Evolutionary conservation across 2,113 vertebrate genomes (phyloP).

Genomic region (Pteropus alecto): DNA sequence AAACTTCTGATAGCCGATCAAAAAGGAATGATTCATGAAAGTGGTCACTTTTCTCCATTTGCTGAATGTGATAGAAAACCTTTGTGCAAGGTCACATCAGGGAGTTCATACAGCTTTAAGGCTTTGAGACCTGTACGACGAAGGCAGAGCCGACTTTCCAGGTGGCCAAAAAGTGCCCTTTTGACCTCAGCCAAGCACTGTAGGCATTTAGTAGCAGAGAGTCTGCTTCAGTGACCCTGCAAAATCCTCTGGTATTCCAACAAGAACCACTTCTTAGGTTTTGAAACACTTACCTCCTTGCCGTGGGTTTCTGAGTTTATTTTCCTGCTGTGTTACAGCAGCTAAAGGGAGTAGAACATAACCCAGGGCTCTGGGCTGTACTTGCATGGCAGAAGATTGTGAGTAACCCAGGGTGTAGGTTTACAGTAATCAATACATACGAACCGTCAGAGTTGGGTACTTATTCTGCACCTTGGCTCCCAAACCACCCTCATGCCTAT

Average conservation of each 20-base stretch:
- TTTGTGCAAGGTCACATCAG: constrained; percentile 1
- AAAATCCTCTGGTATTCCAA: constrained; percentile 47
- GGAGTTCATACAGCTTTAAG: constrained; percentile 35
- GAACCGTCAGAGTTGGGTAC: not conserved
- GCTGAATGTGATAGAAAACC: not conserved
- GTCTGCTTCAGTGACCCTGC: constrained; percentile 63
- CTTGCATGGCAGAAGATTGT: not conserved
- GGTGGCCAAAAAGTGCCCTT: constrained; percentile 34
- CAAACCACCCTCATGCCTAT: not conserved
- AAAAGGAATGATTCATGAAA: not conserved
- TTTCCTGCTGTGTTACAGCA: not conserved
- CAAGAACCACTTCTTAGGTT: constrained; percentile 59
- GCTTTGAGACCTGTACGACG: not conserved
- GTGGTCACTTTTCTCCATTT: not conserved
- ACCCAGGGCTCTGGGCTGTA: not conserved
- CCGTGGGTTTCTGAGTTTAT: constrained; percentile 1
- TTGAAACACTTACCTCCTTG: constrained; percentile 65
- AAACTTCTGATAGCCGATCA: not conserved
- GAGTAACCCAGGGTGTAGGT: not conserved
- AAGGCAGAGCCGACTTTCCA: constrained; percentile 56
- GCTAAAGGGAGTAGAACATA: not conserved
- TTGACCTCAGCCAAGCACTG: constrained; percentile 61
- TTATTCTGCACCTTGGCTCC: not conserved
- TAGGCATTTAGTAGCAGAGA: constrained; percentile 35
- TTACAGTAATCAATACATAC: not conserved